phyloP scores from a whole-genome alignment of 2,113 vertebrate genomes.

The Megatriorchis doriae region DNA sequence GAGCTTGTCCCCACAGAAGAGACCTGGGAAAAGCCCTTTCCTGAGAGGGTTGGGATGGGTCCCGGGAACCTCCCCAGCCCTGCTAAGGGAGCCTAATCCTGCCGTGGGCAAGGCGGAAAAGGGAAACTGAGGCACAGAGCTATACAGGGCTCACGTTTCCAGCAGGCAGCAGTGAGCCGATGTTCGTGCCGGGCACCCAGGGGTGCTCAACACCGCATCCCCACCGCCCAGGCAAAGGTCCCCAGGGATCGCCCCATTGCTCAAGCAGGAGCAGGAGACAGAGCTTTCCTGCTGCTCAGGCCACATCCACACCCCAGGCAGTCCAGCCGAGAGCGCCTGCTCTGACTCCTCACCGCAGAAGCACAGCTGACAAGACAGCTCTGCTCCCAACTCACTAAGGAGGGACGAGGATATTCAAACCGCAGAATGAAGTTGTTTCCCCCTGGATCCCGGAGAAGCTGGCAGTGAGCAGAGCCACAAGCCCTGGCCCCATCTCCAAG shows the following conservation, averaged over 20 bases:
- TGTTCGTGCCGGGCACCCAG: rapidly evolving
- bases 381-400: not conserved
- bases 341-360: rapidly evolving
- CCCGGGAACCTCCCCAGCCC: not conserved
- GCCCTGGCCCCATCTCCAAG: not conserved
- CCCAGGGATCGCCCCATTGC: not conserved
- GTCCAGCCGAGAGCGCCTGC: too few species aligned
- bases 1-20: not conserved
- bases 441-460: not conserved
- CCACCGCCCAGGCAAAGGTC: not conserved
- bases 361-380: not conserved
- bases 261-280: not conserved
- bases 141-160: rapidly evolving
- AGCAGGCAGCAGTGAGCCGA: not conserved
- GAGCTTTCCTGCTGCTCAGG: not conserved
- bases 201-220: not conserved
- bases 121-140: not conserved
- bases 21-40: not conserved
- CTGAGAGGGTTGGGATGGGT: not conserved
- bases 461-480: rapidly evolving
- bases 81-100: not conserved
- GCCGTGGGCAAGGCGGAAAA: not conserved
- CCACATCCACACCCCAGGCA: not conserved
- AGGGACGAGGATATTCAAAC: not conserved
- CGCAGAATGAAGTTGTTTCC: not conserved